Evolutionary conservation across 2,888 invertebrate species (phyloP).

Genomic region (Galeopsomyia nigrocyanea): DNA sequence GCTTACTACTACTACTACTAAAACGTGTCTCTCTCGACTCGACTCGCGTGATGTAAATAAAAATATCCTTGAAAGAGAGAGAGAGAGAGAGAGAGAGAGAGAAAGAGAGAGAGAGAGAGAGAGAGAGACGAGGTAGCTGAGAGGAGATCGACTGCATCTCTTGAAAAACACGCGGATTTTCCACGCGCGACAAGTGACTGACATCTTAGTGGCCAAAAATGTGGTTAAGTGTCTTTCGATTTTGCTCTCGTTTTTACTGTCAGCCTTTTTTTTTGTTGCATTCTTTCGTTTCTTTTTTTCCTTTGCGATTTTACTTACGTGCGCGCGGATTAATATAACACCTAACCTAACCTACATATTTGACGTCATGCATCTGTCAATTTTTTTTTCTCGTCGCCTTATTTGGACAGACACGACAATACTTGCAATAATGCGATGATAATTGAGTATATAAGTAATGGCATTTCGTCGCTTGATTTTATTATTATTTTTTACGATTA

Average conservation of each 20-base stretch:
- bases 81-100: too few species aligned
- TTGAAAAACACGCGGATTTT: not conserved
- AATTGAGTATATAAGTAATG: not conserved
- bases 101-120: too few species aligned
- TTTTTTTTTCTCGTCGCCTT: slow-evolving; percentile 3
- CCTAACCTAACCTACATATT: slow-evolving; percentile 20
- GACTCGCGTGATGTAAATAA: too few species aligned
- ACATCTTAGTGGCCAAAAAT: slow-evolving; percentile 17
- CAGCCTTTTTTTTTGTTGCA: too few species aligned
- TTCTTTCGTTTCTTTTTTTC: too few species aligned
- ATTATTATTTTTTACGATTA: too few species aligned
- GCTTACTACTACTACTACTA: too few species aligned
- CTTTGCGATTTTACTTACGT: too few species aligned
- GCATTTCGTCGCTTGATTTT: too few species aligned
- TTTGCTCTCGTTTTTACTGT: not conserved
- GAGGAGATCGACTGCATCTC: not conserved
- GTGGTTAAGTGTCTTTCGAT: slow-evolving; percentile 31
- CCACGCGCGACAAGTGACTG: slow-evolving; percentile 8
- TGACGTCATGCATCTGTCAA: slow-evolving; percentile 19
- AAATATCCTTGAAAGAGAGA: too few species aligned
- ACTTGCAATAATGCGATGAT: not conserved
- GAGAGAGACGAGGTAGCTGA: too few species aligned
- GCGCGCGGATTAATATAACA: not conserved
- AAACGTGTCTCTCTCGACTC: too few species aligned
- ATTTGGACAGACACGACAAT: not conserved